These are phyloP conservation scores for Cryptosula pallasiana DNA, from an alignment of 2,888 invertebrate species.

Conservation along the genomic window DNA sequence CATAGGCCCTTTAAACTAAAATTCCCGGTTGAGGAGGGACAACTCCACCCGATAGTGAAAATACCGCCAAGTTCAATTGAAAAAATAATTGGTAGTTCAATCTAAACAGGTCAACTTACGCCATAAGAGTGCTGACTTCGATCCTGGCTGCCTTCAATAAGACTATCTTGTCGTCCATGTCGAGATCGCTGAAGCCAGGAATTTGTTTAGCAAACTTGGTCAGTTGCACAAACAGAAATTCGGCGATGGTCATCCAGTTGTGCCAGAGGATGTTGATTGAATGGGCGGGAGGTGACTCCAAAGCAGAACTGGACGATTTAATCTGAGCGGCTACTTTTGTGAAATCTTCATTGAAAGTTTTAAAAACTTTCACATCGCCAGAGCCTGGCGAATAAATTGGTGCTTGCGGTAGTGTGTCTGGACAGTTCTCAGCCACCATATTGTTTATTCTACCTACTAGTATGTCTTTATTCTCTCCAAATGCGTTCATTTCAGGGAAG, in stretches of 20 bases:
- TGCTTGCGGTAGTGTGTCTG: neutral
- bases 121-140: slow-evolving; percentile 7
- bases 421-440: slow-evolving; percentile 4
- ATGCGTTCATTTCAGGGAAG: slow-evolving; percentile 1
- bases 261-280: neutral
- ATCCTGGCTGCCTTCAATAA: neutral
- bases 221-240: slow-evolving; percentile 8
- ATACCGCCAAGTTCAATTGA: too few species aligned
- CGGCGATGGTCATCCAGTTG: slow-evolving; percentile 4
- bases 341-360: neutral
- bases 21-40: too few species aligned
- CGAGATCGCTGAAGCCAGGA: slow-evolving; percentile 7
- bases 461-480: neutral
- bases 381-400: neutral
- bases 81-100: too few species aligned
- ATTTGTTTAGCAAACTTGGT: slow-evolving; percentile 4
- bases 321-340: neutral
- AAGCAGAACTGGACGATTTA: neutral
- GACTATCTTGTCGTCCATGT: neutral
- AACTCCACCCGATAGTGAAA: too few species aligned
- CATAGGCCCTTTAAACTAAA: too few species aligned
- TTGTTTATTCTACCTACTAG: neutral
- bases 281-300: neutral
- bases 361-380: neutral
- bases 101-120: slow-evolving; percentile 13